These are phyloP conservation scores for Menura novaehollandiae DNA, from an alignment of 2,113 vertebrate species.

Conservation along the genomic window DNA sequence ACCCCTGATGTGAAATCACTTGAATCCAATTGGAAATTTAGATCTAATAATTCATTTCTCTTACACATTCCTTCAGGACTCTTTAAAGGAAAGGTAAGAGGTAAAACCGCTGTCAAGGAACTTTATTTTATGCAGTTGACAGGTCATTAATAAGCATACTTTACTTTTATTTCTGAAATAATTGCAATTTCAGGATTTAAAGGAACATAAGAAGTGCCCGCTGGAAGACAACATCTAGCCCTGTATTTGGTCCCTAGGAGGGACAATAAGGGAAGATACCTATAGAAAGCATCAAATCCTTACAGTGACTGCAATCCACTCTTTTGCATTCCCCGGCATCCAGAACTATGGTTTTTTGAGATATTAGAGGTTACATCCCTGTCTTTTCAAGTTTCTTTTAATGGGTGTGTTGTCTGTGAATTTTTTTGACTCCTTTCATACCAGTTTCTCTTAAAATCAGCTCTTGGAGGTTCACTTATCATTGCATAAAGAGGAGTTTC, in stretches of 20 bases:
- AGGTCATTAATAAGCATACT: neutral
- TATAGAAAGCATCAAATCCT: neutral
- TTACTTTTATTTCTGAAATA: neutral
- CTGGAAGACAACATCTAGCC: neutral
- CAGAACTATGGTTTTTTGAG: neutral
- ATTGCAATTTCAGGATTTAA: neutral
- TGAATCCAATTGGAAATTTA: neutral
- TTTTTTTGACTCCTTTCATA: neutral
- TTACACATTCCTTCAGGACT: neutral
- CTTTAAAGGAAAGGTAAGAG: neutral
- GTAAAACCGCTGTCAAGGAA: neutral
- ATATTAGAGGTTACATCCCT: neutral
- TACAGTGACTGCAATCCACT: neutral
- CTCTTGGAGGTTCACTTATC: neutral
- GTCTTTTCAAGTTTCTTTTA: neutral
- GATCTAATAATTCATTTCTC: neutral
- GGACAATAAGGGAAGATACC: neutral
- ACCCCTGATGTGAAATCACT: neutral
- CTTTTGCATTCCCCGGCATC: neutral
- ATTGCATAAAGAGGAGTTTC: neutral
- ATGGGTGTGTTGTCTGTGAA: accelerated
- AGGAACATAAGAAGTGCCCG: neutral
- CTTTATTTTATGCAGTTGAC: neutral
- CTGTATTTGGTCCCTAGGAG: neutral
- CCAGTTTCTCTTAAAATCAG: neutral